Base-by-base conservation (phyloP, 2,113 vertebrate genomes). In the Ahaetulla prasina region DNA sequence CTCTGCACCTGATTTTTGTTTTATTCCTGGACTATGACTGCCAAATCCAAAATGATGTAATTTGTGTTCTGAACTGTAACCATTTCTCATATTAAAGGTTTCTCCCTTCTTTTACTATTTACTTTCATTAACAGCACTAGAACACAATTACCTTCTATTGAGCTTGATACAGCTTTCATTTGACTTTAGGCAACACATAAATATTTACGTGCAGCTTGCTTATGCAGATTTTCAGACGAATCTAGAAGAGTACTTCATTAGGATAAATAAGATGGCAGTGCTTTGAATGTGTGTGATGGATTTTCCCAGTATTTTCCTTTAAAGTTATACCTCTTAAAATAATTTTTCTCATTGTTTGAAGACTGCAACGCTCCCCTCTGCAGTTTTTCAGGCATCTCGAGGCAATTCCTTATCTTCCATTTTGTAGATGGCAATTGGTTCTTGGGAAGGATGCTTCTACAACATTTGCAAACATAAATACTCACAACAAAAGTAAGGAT, bases 121-220 rank as follows among this genome's bases (percentile, higher is more conserved):
- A 2, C 60, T 94, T 93, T 89, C 54, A 93, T 39, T n/a, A 93
- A 52, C 87, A 93, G 89, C 74, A 3, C 27, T 54, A 22, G 94
- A 89, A 3, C 1, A 9, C 49, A 47, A 14, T 84, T 95, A 9
- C 12, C 60, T 5, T 0, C 45, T 85, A 16, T 23, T 43, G 27
- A 47, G 20, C 18, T 22, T 84, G 0, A 63, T 85, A 35, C 12
- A 86, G 89, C 60, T 85, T 90, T 89, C 0, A 74, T 93, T 93
- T 63, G 18, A 87, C 93, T 92, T 68, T 27, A 91, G 11, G 1
- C 74, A 11, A 25, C 27, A 30, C 16, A 53, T 85, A 89, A 92
- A 93, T 94, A 93, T 5, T 0, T 94, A 74, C 2, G 8, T 53
- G 1, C 89, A 94, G 90, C 2, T 18, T 25, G 8, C 23, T 90